Evolutionary conservation across 2,888 invertebrate species (phyloP).

Genomic region (Scrobipalpa atriplicella): DNA sequence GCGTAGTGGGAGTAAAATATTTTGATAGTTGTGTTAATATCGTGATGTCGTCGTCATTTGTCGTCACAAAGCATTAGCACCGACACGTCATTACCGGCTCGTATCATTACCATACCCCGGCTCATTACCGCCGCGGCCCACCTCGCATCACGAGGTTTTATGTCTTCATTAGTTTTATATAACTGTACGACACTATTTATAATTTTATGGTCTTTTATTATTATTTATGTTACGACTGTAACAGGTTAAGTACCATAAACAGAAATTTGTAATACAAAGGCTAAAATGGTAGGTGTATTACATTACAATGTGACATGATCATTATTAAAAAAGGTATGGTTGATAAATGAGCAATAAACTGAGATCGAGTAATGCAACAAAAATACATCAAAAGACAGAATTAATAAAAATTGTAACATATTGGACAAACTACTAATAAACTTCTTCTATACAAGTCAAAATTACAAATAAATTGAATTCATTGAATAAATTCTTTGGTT

Average conservation of each 20-base stretch:
- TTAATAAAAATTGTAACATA: not conserved
- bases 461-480: slow-evolving; percentile 17
- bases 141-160: slow-evolving; percentile 18
- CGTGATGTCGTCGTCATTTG: slow-evolving; percentile 9
- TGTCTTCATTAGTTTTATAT: slow-evolving; percentile 28
- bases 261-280: slow-evolving; percentile 11
- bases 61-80: slow-evolving; percentile 13
- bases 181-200: slow-evolving; percentile 24
- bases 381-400: slow-evolving; percentile 5
- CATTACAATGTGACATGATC: not conserved
- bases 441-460: slow-evolving; percentile 9
- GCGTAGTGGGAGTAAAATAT: slow-evolving; percentile 16
- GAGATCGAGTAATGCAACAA: not conserved
- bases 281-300: not conserved
- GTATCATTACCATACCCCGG: slow-evolving; percentile 15
- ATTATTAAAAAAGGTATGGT: not conserved
- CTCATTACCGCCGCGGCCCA: slow-evolving; percentile 26
- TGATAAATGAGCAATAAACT: not conserved
- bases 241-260: slow-evolving; percentile 18
- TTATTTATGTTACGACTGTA: slow-evolving; percentile 19
- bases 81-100: slow-evolving; percentile 15
- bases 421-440: slow-evolving; percentile 5
- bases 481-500: slow-evolving; percentile 17
- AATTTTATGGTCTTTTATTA: slow-evolving; percentile 5
- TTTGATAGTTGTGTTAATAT: slow-evolving; percentile 23